A percentile compares a stretch with the other conserved stretches of the same genome.
Evolutionary conservation across 2,113 vertebrate genomes (phyloP).

Genomic region (Psettodes erumei): DNA sequence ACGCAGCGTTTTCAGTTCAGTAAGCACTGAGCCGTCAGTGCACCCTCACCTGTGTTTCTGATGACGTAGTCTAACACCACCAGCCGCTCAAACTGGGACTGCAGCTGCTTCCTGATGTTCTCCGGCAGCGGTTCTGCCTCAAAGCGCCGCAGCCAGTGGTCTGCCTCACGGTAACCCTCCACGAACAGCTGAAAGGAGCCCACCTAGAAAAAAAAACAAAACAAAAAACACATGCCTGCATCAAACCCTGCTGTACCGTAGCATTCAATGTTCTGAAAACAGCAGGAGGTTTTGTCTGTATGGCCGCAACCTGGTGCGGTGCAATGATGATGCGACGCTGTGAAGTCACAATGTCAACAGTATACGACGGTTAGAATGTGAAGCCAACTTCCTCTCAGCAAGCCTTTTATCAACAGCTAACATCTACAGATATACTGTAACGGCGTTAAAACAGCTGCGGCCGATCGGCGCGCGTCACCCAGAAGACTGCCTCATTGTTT

Average conservation of each 20-base stretch:
- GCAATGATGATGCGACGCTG: neutral
- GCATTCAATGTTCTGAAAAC: neutral
- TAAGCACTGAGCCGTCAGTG: conserved; percentile 6
- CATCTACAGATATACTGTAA: neutral
- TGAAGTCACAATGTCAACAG: neutral
- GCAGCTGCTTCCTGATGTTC: conserved; percentile 96
- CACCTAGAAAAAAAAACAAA: conserved; percentile 80
- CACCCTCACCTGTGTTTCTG: conserved; percentile 91
- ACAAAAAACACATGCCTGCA: neutral
- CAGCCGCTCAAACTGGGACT: conserved; percentile 95
- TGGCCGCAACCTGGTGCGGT: neutral
- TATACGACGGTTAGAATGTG: neutral
- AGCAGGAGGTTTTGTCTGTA: neutral
- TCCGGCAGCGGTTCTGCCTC: conserved; percentile 96
- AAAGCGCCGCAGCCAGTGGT: conserved; percentile 96
- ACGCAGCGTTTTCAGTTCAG: neutral
- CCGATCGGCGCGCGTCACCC: neutral
- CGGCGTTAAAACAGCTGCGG: too few relatives aligned
- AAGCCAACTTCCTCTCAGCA: conserved; percentile 16
- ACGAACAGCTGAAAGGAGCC: conserved; percentile 98
- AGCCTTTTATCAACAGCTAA: neutral
- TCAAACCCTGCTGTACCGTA: neutral
- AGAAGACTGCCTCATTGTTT: neutral
- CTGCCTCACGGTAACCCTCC: conserved; percentile 95
- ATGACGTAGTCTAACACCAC: conserved; percentile 97